Evolutionary conservation across 2,113 vertebrate species (phyloP), one percentile per base, ranked within the genome.

Genomic region (Serilophus lunatus): DNA sequence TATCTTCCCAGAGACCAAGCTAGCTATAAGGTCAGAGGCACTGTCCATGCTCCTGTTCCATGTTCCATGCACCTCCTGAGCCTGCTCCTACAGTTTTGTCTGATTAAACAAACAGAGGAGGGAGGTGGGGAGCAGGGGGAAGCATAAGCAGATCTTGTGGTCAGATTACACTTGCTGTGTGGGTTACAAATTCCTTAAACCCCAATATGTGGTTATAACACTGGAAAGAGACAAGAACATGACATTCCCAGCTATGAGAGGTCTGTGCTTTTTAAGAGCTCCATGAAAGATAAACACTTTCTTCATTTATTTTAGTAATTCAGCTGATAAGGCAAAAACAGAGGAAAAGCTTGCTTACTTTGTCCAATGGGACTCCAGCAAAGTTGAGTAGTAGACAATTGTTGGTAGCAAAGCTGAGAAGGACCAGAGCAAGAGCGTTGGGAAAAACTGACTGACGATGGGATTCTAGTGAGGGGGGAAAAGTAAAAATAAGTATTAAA

Each of bases 361-460:
- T 97, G 98, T 99, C 99, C 99, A 99, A 95, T 99, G 99, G 5
- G 98, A 97, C 93, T 99, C 99, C 94, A 98, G 96, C 47, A 99
- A 94, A 0, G 99, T 99, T 36, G 99, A 99, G n/a, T 99, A 99
- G 96, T 99, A 99, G 16, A 99, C 99, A 3, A 99, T 78, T 25
- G 98, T 98, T 5, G 99, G 99, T 24, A 99, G 97, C 76, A 99
- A 95, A 6, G 99, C 98, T 3, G 99, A 99, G 97, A 99, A 99
- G 76, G 98, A 96, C 99, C 99, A 99, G 81, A 99, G 98, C 70
- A 99, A 97, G 47, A 99, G 91, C 0, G 99, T 99, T n/a, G 99
- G 99, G 95, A 99, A 99, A 98, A 99, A 99, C 96, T 99, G 99
- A 95, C 98, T 99, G 98, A 99, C 80, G 12, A 99, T 40, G 1